Percentiles rank a stretch among this genome's conserved stretches.
Evolutionary conservation across 1,140 invertebrate species (phyloP).

Genomic region (Magallana gigas): DNA sequence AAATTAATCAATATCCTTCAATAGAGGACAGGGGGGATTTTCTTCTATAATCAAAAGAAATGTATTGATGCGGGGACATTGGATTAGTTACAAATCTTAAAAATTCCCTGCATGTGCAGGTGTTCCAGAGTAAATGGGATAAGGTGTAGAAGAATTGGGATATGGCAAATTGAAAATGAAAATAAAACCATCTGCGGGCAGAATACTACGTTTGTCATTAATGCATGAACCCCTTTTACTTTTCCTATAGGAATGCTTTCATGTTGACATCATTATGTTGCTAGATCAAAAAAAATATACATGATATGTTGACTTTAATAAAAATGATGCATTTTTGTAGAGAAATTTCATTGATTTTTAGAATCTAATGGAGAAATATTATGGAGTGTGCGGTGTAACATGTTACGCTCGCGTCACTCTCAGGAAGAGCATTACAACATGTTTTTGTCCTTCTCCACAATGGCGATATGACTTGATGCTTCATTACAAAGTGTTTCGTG

Average conservation of each 20-base stretch:
- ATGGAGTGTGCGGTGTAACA: not conserved
- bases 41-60: not conserved
- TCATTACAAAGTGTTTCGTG: conserved; percentile 20
- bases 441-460: not conserved
- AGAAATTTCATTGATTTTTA: not conserved
- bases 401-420: not conserved
- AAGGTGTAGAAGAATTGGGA: not conserved
- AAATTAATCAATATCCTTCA: not conserved
- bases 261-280: not conserved
- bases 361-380: not conserved
- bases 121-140: not conserved
- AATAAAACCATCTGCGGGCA: conserved; percentile 19
- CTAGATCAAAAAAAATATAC: not conserved
- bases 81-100: not conserved
- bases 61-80: not conserved
- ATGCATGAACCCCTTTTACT: not conserved
- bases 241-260: not conserved
- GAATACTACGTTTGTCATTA: conserved; percentile 3
- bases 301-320: too few species aligned
- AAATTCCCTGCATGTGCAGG: not conserved
- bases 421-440: conserved; percentile 7
- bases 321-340: not conserved
- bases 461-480: conserved; percentile 24
- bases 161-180: conserved; percentile 25
- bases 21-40: not conserved